Percentiles rank a stretch among this genome's conserved stretches.
Conservation (phyloP, 2,113 vertebrate genomes). For the Oreochromis aureus region DNA sequence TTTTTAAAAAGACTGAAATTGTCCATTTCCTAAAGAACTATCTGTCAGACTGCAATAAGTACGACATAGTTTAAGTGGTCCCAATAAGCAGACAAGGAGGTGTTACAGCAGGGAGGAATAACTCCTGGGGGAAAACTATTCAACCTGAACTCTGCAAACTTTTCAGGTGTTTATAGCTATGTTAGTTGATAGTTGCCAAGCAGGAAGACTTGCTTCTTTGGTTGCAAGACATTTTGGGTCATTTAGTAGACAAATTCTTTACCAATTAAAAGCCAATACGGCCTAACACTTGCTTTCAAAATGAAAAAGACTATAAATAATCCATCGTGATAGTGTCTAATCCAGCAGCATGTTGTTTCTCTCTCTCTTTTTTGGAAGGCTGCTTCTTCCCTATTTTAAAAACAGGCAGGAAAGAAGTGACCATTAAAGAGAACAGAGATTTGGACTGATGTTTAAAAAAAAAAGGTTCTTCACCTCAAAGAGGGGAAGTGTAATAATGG, state of each 20-base stretch:
- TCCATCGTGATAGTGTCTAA: neutral
- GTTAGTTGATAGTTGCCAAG: neutral
- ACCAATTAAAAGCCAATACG: neutral
- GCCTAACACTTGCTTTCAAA: neutral
- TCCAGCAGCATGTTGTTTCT: neutral
- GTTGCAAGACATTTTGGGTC: neutral
- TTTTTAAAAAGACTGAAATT: neutral
- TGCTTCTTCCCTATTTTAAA: neutral
- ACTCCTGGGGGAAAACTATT: neutral
- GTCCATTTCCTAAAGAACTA: neutral
- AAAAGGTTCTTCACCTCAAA: fast-evolving
- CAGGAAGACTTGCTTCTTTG: neutral
- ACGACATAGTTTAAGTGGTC: neutral
- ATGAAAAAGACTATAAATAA: neutral
- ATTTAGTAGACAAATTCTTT: neutral
- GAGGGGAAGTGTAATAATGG: neutral
- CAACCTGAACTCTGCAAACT: neutral
- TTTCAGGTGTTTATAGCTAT: neutral
- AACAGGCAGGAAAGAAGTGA: neutral
- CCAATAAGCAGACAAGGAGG: neutral
- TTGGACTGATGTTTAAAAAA: neutral
- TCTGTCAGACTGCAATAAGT: neutral
- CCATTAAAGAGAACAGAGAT: neutral
- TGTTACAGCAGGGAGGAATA: neutral
- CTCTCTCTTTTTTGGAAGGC: neutral